Base-by-base conservation (phyloP, 2,797 vertebrate species). In the Chaunax sp. region DNA sequence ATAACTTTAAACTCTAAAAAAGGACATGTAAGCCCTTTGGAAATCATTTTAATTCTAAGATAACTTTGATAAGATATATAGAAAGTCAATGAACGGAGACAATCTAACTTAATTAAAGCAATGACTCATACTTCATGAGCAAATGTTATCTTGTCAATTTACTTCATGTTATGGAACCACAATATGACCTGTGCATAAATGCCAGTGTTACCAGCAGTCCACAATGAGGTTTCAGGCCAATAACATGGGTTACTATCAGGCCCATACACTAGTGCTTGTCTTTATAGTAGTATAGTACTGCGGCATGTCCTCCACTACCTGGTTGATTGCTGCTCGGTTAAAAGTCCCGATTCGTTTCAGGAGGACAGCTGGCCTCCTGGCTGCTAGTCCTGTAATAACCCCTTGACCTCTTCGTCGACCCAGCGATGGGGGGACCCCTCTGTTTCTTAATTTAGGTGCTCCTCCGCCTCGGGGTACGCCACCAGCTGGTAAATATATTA, bases 351-450 rank as follows among this genome's bases (percentile, higher is more conserved):
- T 57, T 49, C 96, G 94, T 77, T 95, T 97, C 53, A 90, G 90
- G 56, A 95, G 82, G 3, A 92, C 89, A 22, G 91, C 53, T 1
- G 94, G 92, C 64, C 95, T 95, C 72, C 93, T 92, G 28, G 96
- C 95, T n/a, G 97, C 96, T 82, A 98, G 91, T 2, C 96, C 96
- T 0, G 96, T 97, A 77, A 96, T 94, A 18, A 97, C 92, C 75
- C 96, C 95, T 0, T 98, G 97, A 56, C 94, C 90, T 45, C 92
- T 92, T 44, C 95, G 94, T 72, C 94, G 95, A 55, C 90, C 92
- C 5, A 84, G 79, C 1, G 54, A n/a, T 12, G 85, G 82, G 22
- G 92, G 81, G 55, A 93, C 55, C 44, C 87, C 86, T 85, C 92
- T 93, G 82, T 85, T 92, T 72, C 89, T 92, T 65, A 94, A 57